Conservation (phyloP, 2,888 invertebrate genomes). For the Phragmatobia fuliginosa region DNA sequence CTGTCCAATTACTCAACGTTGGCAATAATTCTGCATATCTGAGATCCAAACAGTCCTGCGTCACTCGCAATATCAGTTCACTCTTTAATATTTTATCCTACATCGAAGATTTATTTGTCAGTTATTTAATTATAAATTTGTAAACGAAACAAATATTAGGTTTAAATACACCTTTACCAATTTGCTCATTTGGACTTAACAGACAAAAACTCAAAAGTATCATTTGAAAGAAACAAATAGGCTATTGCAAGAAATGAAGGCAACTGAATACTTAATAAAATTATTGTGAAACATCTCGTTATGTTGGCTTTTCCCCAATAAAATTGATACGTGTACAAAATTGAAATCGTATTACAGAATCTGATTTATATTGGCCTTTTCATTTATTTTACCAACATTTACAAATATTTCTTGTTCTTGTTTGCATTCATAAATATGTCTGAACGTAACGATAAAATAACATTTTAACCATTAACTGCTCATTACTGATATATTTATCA, state of each 20-base stretch:
- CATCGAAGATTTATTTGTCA: neutral
- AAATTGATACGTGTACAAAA: neutral
- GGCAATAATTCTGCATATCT: neutral
- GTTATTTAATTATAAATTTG: neutral
- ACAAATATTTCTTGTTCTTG: neutral
- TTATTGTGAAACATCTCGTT: neutral
- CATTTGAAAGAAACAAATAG: neutral
- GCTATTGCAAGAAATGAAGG: neutral
- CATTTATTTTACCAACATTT: neutral
- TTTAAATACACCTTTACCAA: neutral
- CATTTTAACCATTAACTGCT: neutral
- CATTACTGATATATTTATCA: neutral
- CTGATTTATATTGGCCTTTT: conserved; percentile 3
- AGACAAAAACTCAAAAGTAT: neutral
- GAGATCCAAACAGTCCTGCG: neutral
- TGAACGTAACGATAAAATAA: neutral
- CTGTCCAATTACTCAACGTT: conserved; percentile 1
- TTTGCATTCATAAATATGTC: too few species aligned
- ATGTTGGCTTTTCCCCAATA: neutral
- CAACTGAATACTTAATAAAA: neutral
- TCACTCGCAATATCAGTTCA: neutral
- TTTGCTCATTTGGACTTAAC: neutral
- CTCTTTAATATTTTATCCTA: neutral
- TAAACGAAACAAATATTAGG: neutral
- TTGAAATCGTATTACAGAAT: neutral